Evolutionary conservation across 2,113 vertebrate genomes (phyloP).

Genomic region (Toxotes jaculatrix): DNA sequence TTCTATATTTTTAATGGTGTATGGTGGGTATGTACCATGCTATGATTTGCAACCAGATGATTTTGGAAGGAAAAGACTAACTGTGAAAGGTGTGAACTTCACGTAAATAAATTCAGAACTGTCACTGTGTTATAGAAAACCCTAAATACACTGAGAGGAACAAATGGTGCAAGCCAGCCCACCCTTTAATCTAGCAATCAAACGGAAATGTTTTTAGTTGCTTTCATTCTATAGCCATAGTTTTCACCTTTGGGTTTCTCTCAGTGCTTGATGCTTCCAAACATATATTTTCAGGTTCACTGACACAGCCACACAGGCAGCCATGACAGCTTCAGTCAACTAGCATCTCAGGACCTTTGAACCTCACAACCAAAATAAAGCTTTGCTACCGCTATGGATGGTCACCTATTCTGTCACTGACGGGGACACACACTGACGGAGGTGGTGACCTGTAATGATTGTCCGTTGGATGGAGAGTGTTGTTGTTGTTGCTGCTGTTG

Average conservation of each 20-base stretch:
- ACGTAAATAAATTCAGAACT: not conserved
- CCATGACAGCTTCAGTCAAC: conserved; percentile 64
- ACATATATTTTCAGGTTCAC: conserved; percentile 70
- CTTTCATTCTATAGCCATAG: not conserved
- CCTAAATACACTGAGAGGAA: not conserved
- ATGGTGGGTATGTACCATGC: not conserved
- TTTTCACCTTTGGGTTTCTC: conserved; percentile 12
- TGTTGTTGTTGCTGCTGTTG: conserved; percentile 35
- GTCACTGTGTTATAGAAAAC: not conserved
- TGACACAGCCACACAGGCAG: conserved; percentile 40
- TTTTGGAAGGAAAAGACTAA: not conserved
- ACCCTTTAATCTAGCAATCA: not conserved
- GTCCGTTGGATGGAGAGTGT: conserved; percentile 15
- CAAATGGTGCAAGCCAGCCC: not conserved
- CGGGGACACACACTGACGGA: conserved; percentile 57
- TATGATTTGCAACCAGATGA: not conserved
- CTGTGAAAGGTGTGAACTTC: not conserved
- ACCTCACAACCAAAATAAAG: conserved; percentile 72
- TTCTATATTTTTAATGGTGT: not conserved
- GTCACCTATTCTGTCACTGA: conserved; percentile 64
- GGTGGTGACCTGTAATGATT: conserved; percentile 70
- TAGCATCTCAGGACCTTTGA: conserved; percentile 68
- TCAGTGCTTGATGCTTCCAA: conserved; percentile 45
- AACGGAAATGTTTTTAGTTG: not conserved
- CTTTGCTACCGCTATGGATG: conserved; percentile 46